Evolutionary conservation across 2,888 invertebrate genomes (phyloP), one percentile per base, ranked within the genome.

Genomic region (Rhogogaster chlorosoma): DNA sequence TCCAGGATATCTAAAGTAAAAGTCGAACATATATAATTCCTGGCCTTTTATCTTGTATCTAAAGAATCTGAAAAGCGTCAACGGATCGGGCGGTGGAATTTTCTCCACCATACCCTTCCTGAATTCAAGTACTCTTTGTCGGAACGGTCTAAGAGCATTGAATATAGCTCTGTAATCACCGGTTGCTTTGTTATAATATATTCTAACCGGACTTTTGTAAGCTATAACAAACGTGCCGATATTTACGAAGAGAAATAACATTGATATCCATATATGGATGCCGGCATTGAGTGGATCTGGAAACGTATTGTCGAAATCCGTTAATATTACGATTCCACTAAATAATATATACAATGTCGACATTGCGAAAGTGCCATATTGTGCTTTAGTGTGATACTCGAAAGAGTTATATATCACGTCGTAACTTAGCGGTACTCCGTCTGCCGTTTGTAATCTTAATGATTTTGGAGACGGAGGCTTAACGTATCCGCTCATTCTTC

Each of bases 351-450:
- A 57, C 6, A 36, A 4, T 10, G 38, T 86, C 6, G 88, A 86
- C 9, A 88, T 84, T 15, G 89, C 57, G 10, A 88, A 85, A n/a
- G 91, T 87, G 57, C 89, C 42, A 42, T 91, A 82, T 86, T 93
- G 93, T 5, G 88, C 88, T 36, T 80, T 75, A 18, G 89, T 84
- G 32, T 93, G 86, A 85, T 92, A 93, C 64, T 88, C 88, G 22
- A 91, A 87, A 82, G 90, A 92, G 85, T 92, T 88, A 86, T 93
- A 94, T 84, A 94, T 93, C 84, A 94, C 87, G 26, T 87, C 86
- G 85, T 90, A 93, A 12, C 89, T 84, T 61, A 90, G 89, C 5
- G 93, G 92, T 29, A 93, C 88, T 32, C 91, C 89, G 85, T 94
- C 93, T 45, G 77, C 84, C 2, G 73, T 82, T 86, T 87, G 49